Conservation (phyloP, 1,140 invertebrate genomes). For the Drosophila rufa region DNA sequence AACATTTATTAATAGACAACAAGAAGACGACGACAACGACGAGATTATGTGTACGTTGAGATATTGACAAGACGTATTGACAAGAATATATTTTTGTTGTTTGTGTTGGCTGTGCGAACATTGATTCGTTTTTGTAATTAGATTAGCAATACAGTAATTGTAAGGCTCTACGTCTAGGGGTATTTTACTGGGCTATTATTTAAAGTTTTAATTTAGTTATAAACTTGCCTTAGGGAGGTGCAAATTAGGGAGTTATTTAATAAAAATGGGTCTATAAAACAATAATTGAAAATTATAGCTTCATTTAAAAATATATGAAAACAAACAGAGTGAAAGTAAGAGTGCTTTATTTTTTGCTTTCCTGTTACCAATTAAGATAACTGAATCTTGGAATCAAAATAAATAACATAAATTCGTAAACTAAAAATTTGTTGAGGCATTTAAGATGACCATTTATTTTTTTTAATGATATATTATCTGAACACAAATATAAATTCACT, state of each 20-base stretch:
- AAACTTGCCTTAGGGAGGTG: slow-evolving; percentile 15
- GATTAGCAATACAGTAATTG: slow-evolving; percentile 39
- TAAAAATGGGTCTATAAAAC: background rate
- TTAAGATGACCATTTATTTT: background rate
- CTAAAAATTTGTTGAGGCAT: no score
- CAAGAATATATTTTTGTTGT: slow-evolving; percentile 54
- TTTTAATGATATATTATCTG: background rate
- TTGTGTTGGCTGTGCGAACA: slow-evolving; percentile 22
- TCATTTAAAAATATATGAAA: no score
- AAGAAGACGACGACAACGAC: slow-evolving; percentile 66
- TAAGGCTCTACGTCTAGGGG: slow-evolving; percentile 1
- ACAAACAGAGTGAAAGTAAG: background rate
- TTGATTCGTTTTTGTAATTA: slow-evolving; percentile 46
- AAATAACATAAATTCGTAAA: no score
- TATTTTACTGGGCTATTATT: slow-evolving; percentile 26
- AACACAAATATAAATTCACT: no score
- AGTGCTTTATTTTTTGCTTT: background rate
- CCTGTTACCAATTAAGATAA: no score
- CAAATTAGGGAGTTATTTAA: no score
- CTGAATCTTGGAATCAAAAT: no score
- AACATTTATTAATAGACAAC: slow-evolving; percentile 67
- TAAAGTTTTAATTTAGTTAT: background rate
- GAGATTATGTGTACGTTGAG: slow-evolving; percentile 71
- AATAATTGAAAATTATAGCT: background rate
- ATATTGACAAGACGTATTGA: slow-evolving; percentile 71